These are phyloP conservation scores for Trichomycterus rosablanca DNA, from an alignment of 2,113 vertebrate genomes.

Conservation along the genomic window DNA sequence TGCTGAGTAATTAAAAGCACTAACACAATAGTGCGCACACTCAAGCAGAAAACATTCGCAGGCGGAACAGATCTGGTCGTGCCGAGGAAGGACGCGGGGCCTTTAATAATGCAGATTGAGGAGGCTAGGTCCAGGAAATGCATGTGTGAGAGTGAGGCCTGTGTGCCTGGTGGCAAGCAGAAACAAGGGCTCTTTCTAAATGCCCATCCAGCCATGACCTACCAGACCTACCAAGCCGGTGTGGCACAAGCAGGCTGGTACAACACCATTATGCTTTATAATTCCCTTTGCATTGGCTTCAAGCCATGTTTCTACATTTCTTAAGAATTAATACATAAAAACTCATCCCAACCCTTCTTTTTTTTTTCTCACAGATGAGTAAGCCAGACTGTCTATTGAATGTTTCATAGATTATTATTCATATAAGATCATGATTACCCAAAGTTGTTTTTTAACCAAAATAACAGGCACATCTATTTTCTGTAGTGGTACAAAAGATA, in stretches of 20 bases:
- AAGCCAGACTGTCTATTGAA: no score
- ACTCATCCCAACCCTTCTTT: conserved; percentile 23
- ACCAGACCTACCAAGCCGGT: conserved; percentile 56
- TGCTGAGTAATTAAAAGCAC: conserved; percentile 93
- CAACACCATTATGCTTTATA: conserved; percentile 51
- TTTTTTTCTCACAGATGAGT: conserved; percentile 28
- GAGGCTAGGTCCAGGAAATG: conserved; percentile 39
- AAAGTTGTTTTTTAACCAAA: no score
- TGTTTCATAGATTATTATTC: no score
- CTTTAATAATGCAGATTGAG: conserved; percentile 32
- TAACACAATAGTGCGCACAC: conserved; percentile 76
- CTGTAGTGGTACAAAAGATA: neutral
- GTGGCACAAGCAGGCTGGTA: conserved; percentile 56
- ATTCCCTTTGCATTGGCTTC: conserved; percentile 61
- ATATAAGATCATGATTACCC: no score
- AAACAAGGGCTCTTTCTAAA: conserved; percentile 69
- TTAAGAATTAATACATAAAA: conserved; percentile 61
- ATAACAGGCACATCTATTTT: neutral
- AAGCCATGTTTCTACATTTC: conserved; percentile 61
- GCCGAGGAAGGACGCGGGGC: conserved; percentile 34
- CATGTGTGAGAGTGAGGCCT: conserved; percentile 39
- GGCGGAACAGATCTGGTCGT: conserved; percentile 55
- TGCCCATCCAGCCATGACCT: conserved; percentile 66
- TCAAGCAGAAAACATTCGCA: conserved; percentile 78
- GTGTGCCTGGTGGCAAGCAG: conserved; percentile 51